phyloP scores from a whole-genome alignment of 2,888 invertebrate genomes.

The Rhopalosiphum nymphaeae region DNA sequence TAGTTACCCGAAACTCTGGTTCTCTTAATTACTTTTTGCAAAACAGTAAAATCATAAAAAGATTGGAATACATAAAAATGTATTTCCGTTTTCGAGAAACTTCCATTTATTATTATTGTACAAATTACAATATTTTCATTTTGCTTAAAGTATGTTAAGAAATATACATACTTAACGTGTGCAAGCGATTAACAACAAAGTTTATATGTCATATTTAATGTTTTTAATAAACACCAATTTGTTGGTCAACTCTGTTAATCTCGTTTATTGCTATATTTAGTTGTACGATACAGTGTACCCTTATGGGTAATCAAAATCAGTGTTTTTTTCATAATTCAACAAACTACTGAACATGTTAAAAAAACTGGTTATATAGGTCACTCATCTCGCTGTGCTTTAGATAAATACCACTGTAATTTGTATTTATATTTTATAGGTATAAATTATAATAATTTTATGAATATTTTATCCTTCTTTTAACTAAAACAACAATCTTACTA shows the following conservation, averaged over 20 bases:
- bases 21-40: constrained; percentile 5
- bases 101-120: not conserved
- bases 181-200: not conserved
- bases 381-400: no score
- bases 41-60: not conserved
- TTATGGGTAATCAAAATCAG: not conserved
- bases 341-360: no score
- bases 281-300: not conserved
- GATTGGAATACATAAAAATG: not conserved
- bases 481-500: no score
- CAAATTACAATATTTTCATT: not conserved
- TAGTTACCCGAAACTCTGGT: not conserved
- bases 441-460: no score
- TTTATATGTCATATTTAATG: not conserved
- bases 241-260: not conserved
- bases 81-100: not conserved
- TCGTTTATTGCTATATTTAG: no score
- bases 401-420: no score
- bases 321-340: no score
- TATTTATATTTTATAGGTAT: no score
- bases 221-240: not conserved
- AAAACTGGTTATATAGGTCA: no score
- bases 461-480: no score
- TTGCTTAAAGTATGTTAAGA: not conserved
- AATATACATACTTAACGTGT: not conserved